Evolutionary conservation across 2,797 vertebrate genomes (phyloP).

Genomic region (Graptemys geographica): DNA sequence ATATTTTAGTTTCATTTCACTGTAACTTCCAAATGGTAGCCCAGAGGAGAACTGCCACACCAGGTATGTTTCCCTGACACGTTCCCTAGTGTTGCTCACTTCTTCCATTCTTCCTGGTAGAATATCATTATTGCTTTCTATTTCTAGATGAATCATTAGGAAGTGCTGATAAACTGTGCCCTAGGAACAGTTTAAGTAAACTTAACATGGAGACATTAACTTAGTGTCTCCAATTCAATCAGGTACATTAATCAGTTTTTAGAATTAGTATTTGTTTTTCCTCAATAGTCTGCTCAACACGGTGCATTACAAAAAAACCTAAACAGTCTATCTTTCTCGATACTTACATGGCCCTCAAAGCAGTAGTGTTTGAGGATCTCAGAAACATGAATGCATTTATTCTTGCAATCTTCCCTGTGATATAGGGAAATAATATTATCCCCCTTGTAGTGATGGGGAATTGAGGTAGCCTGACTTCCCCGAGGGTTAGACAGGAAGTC

Average conservation of each 20-base stretch:
- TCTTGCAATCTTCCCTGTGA: neutral
- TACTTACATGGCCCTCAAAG: neutral
- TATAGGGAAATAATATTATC: neutral
- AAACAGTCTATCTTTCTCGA: rapidly evolving
- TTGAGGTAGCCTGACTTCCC: neutral
- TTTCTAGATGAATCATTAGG: neutral
- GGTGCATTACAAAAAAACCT: neutral
- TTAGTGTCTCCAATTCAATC: neutral
- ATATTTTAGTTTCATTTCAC: neutral
- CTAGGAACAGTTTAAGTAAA: neutral
- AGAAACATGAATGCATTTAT: neutral
- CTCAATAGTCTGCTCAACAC: neutral
- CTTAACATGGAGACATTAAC: neutral
- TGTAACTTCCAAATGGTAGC: neutral
- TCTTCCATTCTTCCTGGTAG: neutral
- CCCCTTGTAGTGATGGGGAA: neutral
- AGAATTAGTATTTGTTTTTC: neutral
- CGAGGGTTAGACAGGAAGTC: neutral
- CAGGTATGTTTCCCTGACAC: neutral
- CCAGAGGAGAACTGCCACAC: neutral
- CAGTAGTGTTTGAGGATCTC: neutral
- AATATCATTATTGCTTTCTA: neutral
- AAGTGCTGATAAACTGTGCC: neutral
- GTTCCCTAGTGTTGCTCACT: neutral
- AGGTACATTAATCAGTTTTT: neutral